Evolutionary conservation across 2,888 invertebrate genomes (phyloP).

Genomic region (Xylota segnis): DNA sequence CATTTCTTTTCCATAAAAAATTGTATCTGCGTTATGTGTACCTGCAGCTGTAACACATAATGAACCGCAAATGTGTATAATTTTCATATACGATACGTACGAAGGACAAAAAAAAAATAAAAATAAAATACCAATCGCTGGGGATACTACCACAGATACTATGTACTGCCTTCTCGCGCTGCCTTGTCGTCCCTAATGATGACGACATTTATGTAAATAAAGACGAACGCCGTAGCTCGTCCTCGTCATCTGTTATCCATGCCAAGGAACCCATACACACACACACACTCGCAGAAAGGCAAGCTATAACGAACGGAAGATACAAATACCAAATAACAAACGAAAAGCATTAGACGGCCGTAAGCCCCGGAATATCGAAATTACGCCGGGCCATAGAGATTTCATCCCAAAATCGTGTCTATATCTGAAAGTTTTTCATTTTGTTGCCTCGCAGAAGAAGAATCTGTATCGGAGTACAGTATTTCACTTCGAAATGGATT

Average conservation of each 20-base stretch:
- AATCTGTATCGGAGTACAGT: constrained; percentile 12
- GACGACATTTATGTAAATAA: constrained; percentile 63
- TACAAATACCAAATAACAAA: constrained; percentile 12
- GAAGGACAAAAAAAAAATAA: constrained; percentile 9
- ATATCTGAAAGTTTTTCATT: constrained; percentile 15
- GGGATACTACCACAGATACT: constrained; percentile 27
- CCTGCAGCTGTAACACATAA: constrained; percentile 35
- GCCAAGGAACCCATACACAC: background rate
- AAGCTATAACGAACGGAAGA: background rate
- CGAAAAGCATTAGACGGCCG: constrained; percentile 10
- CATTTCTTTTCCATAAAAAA: background rate
- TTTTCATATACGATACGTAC: constrained; percentile 17
- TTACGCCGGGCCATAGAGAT: background rate
- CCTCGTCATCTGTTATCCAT: constrained; percentile 19
- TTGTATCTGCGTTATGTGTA: constrained; percentile 15
- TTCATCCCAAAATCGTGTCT: constrained; percentile 15
- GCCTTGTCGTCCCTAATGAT: constrained; percentile 26
- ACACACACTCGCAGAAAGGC: background rate
- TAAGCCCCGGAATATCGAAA: constrained; percentile 19
- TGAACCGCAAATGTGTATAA: constrained; percentile 35
- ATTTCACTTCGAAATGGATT: constrained; percentile 45
- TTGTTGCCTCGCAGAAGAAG: background rate
- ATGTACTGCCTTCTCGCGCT: background rate
- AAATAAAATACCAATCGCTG: constrained; percentile 33
- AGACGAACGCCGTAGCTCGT: constrained; percentile 1